These are phyloP conservation scores for Camponotus fellah DNA, from an alignment of 2,888 invertebrate species.

Conservation along the genomic window DNA sequence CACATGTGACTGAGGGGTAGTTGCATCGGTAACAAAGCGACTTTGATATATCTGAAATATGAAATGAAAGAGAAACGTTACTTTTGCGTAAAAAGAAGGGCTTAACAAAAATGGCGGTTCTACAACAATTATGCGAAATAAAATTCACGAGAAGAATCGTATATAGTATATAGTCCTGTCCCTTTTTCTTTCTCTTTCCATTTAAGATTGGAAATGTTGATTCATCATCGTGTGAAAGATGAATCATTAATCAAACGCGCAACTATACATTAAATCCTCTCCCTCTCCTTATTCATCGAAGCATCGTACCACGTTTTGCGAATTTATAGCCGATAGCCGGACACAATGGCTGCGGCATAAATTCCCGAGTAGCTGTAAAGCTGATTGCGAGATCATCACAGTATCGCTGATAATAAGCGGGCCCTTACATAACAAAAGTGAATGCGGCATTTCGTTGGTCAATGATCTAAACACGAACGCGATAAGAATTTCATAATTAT, in stretches of 20 bases:
- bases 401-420: conserved; percentile 74
- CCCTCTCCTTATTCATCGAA: conserved; percentile 29
- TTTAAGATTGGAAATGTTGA: conserved; percentile 56
- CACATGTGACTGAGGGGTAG: conserved; percentile 87
- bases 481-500: conserved; percentile 74
- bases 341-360: conserved; percentile 64
- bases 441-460: conserved; percentile 68
- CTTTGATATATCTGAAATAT: conserved; percentile 91
- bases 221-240: conserved; percentile 34
- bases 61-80: conserved; percentile 29
- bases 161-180: not conserved
- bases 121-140: conserved; percentile 25
- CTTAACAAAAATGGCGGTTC: not conserved
- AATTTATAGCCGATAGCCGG: conserved; percentile 64
- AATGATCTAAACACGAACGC: conserved; percentile 74
- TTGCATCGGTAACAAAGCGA: conserved; percentile 90
- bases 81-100: not conserved
- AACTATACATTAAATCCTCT: conserved; percentile 60
- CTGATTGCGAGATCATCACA: conserved; percentile 58
- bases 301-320: conserved; percentile 51
- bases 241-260: conserved; percentile 59
- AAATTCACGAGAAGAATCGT: not conserved
- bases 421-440: conserved; percentile 69
- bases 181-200: conserved; percentile 23
- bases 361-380: conserved; percentile 59